phyloP scores from a whole-genome alignment of 1,140 invertebrate species.

The Rhopalosiphum padi region DNA sequence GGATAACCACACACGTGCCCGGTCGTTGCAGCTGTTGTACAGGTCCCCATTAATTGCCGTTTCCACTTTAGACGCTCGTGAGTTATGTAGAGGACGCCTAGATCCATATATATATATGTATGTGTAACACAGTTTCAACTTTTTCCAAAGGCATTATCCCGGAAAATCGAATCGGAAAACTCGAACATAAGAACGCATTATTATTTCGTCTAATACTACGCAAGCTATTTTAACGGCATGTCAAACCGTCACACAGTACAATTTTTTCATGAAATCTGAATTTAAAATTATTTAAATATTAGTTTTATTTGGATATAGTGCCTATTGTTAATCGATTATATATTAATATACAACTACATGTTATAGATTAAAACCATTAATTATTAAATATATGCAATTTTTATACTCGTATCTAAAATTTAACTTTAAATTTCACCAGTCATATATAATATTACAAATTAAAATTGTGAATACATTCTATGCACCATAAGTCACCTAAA shows the following conservation, averaged over 20 bases:
- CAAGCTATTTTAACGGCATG: background rate
- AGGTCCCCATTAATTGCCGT: slow-evolving; percentile 47
- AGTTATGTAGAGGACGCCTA: slow-evolving; percentile 29
- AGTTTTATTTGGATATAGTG: too few relatives aligned
- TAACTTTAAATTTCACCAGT: too few relatives aligned
- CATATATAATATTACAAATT: too few relatives aligned
- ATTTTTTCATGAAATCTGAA: background rate
- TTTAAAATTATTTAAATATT: too few relatives aligned
- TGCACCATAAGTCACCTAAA: too few relatives aligned
- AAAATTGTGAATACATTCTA: too few relatives aligned
- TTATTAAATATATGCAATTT: too few relatives aligned
- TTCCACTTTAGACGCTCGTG: slow-evolving; percentile 35
- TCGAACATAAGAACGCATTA: background rate
- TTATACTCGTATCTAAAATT: too few relatives aligned
- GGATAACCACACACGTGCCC: slow-evolving; percentile 55
- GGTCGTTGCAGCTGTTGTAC: slow-evolving; percentile 45
- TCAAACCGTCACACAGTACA: too few relatives aligned
- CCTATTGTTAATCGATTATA: too few relatives aligned
- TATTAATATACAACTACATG: too few relatives aligned
- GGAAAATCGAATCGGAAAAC: background rate
- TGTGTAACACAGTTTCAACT: background rate
- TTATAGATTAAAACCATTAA: too few relatives aligned
- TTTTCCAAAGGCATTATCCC: slow-evolving; percentile 1
- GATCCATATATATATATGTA: background rate
- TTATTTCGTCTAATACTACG: background rate